Evolutionary conservation across 1,140 invertebrate genomes (phyloP).

Genomic region (Whitmania pigra): DNA sequence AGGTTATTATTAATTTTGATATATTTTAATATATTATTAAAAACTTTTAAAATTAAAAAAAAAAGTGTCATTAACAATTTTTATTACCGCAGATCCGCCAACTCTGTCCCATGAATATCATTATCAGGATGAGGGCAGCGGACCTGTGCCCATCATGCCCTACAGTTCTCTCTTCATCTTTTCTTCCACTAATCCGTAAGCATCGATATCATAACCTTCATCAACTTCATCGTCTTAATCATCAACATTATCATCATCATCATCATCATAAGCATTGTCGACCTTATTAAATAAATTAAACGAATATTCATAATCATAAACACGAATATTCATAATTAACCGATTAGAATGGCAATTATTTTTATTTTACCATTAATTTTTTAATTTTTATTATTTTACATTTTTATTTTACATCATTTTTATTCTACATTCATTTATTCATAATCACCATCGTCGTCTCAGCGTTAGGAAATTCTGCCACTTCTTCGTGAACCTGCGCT

Average conservation of each 20-base stretch:
- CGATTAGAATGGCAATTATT: no score
- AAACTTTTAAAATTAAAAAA: no score
- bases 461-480: constrained; percentile 45
- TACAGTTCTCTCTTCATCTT: constrained; percentile 99
- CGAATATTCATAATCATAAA: no score
- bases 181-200: constrained; percentile 89
- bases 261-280: no score
- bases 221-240: constrained; percentile 53
- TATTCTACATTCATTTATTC: no score
- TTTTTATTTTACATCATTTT: no score
- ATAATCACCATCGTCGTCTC: neutral
- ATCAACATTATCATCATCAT: constrained; percentile 59
- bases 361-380: no score
- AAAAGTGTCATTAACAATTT: neutral
- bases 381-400: no score
- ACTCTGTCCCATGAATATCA: no score
- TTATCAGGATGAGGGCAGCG: neutral
- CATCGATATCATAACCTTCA: constrained; percentile 42
- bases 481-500: constrained; percentile 86
- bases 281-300: no score
- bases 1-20: neutral
- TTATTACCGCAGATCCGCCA: neutral
- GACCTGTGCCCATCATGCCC: constrained; percentile 74
- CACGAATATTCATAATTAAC: no score
- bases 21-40: neutral